Conservation (phyloP, 2,797 vertebrate species). For the Danio choprae region DNA sequence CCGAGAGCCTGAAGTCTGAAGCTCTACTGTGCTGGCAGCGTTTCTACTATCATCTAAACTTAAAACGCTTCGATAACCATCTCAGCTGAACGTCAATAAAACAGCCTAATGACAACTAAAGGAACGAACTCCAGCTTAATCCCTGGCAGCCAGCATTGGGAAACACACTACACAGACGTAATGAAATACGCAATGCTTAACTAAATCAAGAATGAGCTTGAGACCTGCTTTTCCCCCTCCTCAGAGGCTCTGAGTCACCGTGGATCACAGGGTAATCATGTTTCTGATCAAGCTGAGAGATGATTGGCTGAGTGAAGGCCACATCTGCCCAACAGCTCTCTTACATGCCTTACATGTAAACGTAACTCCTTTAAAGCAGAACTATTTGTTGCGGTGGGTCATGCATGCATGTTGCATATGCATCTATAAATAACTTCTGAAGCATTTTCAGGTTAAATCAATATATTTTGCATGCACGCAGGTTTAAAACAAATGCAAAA, state of each 20-base stretch:
- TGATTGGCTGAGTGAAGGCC: conserved; percentile 62
- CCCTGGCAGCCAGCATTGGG: background rate
- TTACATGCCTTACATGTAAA: conserved; percentile 58
- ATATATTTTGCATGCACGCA: background rate
- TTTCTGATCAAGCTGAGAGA: conserved; percentile 59
- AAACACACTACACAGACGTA: conserved; percentile 18
- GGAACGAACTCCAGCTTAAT: conserved; percentile 2
- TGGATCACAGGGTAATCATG: conserved; percentile 57
- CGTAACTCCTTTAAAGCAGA: conserved; percentile 65
- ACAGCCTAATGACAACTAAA: conserved; percentile 22
- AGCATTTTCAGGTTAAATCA: background rate
- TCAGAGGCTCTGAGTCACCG: conserved; percentile 46
- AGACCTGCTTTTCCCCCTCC: conserved; percentile 18
- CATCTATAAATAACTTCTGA: background rate
- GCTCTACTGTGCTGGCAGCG: background rate
- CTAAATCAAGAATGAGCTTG: conserved; percentile 5
- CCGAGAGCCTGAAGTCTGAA: background rate
- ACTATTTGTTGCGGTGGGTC: conserved; percentile 21
- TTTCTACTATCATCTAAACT: background rate
- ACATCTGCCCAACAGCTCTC: conserved; percentile 76
- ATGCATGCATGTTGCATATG: background rate
- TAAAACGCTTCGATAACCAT: conserved; percentile 40
- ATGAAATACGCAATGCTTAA: conserved; percentile 9
- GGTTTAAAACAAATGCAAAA: background rate
- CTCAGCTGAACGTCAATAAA: conserved; percentile 2